Conservation (phyloP, 2,797 vertebrate species). For the Danio choprae region DNA sequence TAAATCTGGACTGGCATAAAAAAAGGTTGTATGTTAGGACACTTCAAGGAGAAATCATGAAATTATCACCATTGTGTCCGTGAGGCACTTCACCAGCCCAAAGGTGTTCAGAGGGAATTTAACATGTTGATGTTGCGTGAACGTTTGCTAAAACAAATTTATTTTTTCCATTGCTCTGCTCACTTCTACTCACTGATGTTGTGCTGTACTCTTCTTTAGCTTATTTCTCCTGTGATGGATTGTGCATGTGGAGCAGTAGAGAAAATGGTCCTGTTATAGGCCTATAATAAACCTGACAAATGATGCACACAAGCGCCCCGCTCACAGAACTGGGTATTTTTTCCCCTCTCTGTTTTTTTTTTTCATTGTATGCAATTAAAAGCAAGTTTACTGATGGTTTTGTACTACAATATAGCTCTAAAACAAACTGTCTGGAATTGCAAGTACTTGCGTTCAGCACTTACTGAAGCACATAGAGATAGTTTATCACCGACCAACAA, state of each 20-base stretch:
- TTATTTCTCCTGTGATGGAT: slow-evolving; percentile 50
- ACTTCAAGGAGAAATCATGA: background rate
- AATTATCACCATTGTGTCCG: background rate
- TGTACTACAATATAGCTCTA: slow-evolving; percentile 40
- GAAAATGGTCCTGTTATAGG: slow-evolving; percentile 44
- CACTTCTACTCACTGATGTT: slow-evolving; percentile 30
- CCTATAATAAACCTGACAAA: slow-evolving; percentile 47
- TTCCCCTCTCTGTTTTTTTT: slow-evolving; percentile 9
- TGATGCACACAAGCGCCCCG: slow-evolving; percentile 6
- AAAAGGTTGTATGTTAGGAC: background rate
- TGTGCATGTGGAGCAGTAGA: slow-evolving; percentile 29
- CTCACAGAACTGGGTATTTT: slow-evolving; percentile 11
- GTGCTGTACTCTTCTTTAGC: slow-evolving; percentile 30
- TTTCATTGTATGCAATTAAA: slow-evolving; percentile 36
- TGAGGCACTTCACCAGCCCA: slow-evolving; percentile 11
- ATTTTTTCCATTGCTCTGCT: slow-evolving; percentile 23
- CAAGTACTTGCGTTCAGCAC: slow-evolving; percentile 38
- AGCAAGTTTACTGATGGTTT: slow-evolving; percentile 30
- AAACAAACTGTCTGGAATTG: slow-evolving; percentile 47
- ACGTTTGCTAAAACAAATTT: slow-evolving; percentile 36
- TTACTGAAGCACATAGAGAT: slow-evolving; percentile 41
- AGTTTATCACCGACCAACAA: slow-evolving; percentile 47
- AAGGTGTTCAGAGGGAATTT: background rate
- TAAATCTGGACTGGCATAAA: background rate
- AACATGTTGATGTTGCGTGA: slow-evolving; percentile 7